Percentiles rank a stretch among this genome's conserved stretches.
Conservation (phyloP, 2,888 invertebrate species). For the Netelia melanura region DNA sequence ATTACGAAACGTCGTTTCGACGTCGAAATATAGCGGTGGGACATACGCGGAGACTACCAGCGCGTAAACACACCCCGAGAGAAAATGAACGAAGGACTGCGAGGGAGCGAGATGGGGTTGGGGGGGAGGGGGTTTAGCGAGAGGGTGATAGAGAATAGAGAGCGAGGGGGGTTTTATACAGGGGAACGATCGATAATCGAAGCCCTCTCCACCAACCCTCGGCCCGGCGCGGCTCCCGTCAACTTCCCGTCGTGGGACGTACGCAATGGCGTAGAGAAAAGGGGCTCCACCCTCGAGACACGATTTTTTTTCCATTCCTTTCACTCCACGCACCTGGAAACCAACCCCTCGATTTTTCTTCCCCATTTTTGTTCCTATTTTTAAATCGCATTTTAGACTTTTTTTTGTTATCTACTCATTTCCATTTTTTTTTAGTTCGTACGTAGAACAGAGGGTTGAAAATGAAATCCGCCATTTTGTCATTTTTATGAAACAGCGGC, state of each 20-base stretch:
- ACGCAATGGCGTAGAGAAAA: slow-evolving; percentile 64
- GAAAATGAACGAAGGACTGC: slow-evolving; percentile 64
- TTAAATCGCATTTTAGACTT: not conserved
- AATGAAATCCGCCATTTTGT: no score
- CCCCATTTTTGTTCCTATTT: not conserved
- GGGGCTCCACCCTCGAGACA: slow-evolving; percentile 44
- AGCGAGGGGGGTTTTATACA: slow-evolving; percentile 72
- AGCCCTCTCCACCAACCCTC: slow-evolving; percentile 76
- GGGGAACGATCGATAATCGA: slow-evolving; percentile 83
- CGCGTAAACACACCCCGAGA: slow-evolving; percentile 57
- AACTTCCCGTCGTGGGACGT: slow-evolving; percentile 67
- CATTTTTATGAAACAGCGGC: not conserved
- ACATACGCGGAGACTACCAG: slow-evolving; percentile 41
- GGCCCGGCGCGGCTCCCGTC: slow-evolving; percentile 63
- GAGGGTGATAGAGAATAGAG: slow-evolving; percentile 45
- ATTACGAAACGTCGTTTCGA: slow-evolving; percentile 49
- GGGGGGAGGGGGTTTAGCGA: slow-evolving; percentile 34
- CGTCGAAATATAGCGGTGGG: slow-evolving; percentile 52
- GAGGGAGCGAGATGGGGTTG: slow-evolving; percentile 9
- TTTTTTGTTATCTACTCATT: not conserved
- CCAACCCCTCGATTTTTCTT: slow-evolving; percentile 2
- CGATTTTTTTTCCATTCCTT: not conserved
- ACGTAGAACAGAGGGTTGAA: no score
- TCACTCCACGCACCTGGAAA: not conserved
- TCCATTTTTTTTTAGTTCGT: not conserved